These are phyloP conservation scores for Monarcha castaneiventris DNA, from an alignment of 2,113 vertebrate species.

Conservation along the genomic window DNA sequence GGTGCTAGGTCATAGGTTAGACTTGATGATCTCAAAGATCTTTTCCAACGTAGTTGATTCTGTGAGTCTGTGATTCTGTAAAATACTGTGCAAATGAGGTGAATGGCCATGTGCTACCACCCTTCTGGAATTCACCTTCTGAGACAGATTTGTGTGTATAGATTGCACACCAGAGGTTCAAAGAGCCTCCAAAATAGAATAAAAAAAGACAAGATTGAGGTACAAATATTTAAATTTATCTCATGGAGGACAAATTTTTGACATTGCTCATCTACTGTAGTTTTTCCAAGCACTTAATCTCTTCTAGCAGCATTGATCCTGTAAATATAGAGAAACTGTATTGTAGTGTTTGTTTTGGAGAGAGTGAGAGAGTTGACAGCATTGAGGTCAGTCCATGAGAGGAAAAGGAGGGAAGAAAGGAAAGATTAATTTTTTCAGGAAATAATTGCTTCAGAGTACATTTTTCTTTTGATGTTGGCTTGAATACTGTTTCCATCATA, in stretches of 20 bases:
- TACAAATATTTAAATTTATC: background rate
- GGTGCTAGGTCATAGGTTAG: background rate
- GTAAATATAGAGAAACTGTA: background rate
- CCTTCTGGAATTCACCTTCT: background rate
- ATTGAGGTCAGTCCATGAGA: background rate
- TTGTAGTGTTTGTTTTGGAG: background rate
- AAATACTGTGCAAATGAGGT: background rate
- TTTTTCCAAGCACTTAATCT: background rate
- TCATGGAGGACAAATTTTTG: background rate
- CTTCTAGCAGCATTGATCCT: background rate
- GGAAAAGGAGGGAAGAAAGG: background rate
- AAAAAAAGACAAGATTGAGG: background rate
- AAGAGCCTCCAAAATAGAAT: background rate
- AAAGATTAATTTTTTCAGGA: background rate
- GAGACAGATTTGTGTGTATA: background rate
- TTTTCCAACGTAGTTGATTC: background rate
- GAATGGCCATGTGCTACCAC: background rate
- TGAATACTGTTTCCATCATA: background rate
- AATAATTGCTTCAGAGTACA: background rate
- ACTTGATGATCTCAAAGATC: background rate
- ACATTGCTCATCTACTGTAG: background rate
- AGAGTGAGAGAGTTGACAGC: accelerated
- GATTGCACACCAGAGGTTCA: background rate
- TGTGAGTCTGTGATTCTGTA: background rate
- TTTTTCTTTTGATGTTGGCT: background rate